Conservation (phyloP, 1,140 invertebrate species). For the Plutomurus gul region DNA sequence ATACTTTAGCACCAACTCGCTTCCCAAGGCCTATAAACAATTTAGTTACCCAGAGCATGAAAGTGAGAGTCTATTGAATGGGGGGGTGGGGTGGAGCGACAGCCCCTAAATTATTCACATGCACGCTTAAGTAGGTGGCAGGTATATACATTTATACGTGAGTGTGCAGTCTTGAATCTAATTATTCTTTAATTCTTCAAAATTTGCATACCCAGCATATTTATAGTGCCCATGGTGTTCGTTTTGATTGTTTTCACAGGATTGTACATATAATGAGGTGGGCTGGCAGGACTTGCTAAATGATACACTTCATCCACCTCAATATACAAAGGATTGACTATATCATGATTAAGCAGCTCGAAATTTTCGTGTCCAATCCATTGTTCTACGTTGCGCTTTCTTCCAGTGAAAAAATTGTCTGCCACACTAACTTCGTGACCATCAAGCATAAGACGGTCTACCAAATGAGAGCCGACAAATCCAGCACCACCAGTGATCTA, state of each 20-base stretch:
- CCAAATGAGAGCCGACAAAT: slow-evolving; percentile 97
- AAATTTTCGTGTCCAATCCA: slow-evolving; percentile 99
- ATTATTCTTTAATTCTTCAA: background rate
- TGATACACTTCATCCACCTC: slow-evolving; percentile 99
- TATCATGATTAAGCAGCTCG: slow-evolving; percentile 98
- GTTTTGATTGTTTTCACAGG: slow-evolving; percentile 99
- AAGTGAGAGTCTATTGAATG: too few species aligned
- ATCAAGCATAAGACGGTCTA: slow-evolving; percentile 91
- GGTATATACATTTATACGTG: too few species aligned
- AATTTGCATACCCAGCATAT: slow-evolving; percentile 87
- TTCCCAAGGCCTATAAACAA: slow-evolving; percentile 76
- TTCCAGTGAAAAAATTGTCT: slow-evolving; percentile 98
- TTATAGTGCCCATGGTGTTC: slow-evolving; percentile 98
- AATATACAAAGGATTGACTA: slow-evolving; percentile 95
- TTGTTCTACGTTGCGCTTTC: slow-evolving; percentile 96
- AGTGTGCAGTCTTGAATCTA: too few species aligned
- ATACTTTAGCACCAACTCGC: slow-evolving; percentile 87
- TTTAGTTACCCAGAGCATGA: too few species aligned
- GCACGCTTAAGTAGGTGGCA: too few species aligned
- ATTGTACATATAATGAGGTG: slow-evolving; percentile 99
- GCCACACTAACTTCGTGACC: slow-evolving; percentile 98
- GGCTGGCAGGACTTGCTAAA: slow-evolving; percentile 96
- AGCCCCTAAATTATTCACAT: too few species aligned
- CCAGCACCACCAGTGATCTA: slow-evolving; percentile 96
- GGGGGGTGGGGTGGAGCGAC: too few species aligned